phyloP scores from a whole-genome alignment of 2,888 invertebrate genomes.

The Noctuana brunneofusca region DNA sequence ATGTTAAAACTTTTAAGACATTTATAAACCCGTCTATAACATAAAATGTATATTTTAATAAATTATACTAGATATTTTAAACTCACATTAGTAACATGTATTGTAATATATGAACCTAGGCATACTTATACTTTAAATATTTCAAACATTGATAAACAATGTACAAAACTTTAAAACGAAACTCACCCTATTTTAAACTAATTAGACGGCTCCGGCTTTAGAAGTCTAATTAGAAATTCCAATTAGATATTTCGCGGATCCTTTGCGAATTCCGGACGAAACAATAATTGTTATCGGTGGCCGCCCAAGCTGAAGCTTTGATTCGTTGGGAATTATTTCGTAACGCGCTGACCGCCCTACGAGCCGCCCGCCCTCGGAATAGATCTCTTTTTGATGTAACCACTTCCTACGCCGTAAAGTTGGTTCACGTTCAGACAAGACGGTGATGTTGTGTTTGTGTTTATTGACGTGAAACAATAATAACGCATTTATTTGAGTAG shows the following conservation, averaged over 20 bases:
- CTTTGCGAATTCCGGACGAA: conserved; percentile 65
- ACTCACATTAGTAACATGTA: no score
- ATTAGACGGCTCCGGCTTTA: conserved; percentile 59
- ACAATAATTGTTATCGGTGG: conserved; percentile 75
- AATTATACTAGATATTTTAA: no score
- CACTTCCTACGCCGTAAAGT: conserved; percentile 64
- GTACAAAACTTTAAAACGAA: conserved; percentile 28
- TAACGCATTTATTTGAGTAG: not conserved
- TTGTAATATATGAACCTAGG: no score
- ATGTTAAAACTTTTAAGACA: no score
- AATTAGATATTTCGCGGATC: conserved; percentile 76
- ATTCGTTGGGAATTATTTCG: conserved; percentile 65
- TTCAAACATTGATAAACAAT: conserved; percentile 9
- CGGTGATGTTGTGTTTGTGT: not conserved
- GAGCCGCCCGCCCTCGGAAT: conserved; percentile 46
- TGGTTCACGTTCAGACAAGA: conserved; percentile 23
- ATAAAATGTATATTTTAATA: no score
- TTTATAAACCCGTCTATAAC: no score
- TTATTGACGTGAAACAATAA: not conserved
- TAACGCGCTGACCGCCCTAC: conserved; percentile 44
- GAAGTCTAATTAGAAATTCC: conserved; percentile 79
- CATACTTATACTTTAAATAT: not conserved
- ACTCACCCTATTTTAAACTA: conserved; percentile 63
- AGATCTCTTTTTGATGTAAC: conserved; percentile 75
- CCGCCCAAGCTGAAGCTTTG: conserved; percentile 69